Conservation (phyloP, 2,797 vertebrate species). For the Nyctalus aviator region DNA sequence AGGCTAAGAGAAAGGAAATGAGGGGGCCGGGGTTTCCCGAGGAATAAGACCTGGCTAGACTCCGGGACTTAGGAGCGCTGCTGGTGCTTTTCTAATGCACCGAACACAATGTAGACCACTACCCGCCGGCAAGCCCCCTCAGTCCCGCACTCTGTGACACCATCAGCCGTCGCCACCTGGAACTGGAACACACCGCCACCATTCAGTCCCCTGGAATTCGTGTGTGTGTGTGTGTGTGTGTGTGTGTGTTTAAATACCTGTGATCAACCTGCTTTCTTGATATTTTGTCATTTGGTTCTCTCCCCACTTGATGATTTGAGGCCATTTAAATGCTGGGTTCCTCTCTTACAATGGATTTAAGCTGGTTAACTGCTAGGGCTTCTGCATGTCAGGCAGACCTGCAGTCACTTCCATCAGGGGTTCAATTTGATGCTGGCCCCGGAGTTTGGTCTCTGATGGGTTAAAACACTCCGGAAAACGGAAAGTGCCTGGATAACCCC, state of each 20-base stretch:
- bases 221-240: neutral
- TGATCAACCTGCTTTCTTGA: neutral
- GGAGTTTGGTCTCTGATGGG: neutral
- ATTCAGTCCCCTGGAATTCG: constrained; percentile 18
- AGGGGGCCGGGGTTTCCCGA: neutral
- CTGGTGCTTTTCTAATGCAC: neutral
- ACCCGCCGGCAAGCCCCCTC: neutral
- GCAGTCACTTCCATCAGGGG: neutral
- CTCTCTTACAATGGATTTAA: neutral
- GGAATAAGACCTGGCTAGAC: constrained; percentile 7
- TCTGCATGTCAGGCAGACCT: neutral
- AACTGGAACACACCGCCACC: neutral
- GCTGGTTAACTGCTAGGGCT: neutral
- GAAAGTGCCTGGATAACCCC: neutral
- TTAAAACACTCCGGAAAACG: constrained; percentile 22
- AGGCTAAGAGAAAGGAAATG: constrained; percentile 33
- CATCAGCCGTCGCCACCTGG: neutral
- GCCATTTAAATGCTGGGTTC: neutral
- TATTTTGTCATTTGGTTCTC: constrained; percentile 18
- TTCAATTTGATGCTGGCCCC: neutral
- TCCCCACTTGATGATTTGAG: neutral
- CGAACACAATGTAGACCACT: neutral
- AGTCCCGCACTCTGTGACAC: constrained; percentile 20
- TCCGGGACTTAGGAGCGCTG: neutral
- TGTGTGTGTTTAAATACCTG: too few species aligned